Percentiles rank a stretch among this genome's conserved stretches.
Conservation (phyloP, 2,113 vertebrate species). For the Ariopsis seemanni region DNA sequence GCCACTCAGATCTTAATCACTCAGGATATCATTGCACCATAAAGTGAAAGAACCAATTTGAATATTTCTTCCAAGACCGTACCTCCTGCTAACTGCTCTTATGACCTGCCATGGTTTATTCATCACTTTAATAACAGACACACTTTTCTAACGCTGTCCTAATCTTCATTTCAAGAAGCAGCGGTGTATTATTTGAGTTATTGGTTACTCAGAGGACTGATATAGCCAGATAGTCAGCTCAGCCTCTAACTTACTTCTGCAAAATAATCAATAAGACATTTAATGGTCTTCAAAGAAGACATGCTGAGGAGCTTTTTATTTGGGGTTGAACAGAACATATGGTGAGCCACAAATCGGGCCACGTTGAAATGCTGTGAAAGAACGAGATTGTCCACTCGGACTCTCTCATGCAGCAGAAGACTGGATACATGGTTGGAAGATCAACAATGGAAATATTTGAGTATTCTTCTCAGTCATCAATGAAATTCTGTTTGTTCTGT, state of each 20-base stretch:
- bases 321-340: conserved; percentile 3
- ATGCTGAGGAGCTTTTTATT: background rate
- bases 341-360: conserved; percentile 6
- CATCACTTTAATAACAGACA: conserved; percentile 22
- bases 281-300: conserved; percentile 26
- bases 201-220: background rate
- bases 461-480: conserved; percentile 13
- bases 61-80: conserved; percentile 11
- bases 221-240: background rate
- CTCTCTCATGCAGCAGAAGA: background rate
- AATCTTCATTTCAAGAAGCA: background rate
- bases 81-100: conserved; percentile 20
- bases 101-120: conserved; percentile 38
- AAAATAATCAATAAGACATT: conserved; percentile 8
- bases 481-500: background rate
- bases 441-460: background rate
- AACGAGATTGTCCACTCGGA: background rate
- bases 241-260: conserved; percentile 8
- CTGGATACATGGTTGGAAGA: background rate
- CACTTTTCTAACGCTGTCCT: background rate
- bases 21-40: background rate
- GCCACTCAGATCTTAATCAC: conserved; percentile 45
- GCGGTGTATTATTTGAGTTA: background rate
- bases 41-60: conserved; percentile 8
- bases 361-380: background rate